Percentiles rank a stretch among this genome's conserved stretches.
Conservation (phyloP, 2,888 invertebrate genomes). For the Callinectes sapidus region DNA sequence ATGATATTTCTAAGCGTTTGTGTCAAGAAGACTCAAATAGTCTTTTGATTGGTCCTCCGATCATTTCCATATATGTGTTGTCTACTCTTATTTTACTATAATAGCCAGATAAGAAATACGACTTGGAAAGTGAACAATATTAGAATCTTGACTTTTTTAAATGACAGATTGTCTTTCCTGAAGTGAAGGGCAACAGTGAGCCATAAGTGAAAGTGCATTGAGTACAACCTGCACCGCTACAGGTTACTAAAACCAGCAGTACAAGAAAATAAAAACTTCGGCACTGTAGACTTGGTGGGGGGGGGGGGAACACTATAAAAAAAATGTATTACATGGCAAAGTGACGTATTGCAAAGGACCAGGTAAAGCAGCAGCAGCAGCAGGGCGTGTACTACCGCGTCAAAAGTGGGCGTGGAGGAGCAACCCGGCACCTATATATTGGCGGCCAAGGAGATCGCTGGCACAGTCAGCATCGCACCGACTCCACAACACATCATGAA, state of each 20-base stretch:
- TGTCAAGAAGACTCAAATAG: no score
- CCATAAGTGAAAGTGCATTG: background rate
- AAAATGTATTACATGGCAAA: background rate
- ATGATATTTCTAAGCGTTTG: no score
- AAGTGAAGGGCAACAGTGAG: background rate
- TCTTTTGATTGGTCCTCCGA: no score
- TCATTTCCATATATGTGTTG: no score
- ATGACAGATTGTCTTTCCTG: background rate
- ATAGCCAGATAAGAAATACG: no score
- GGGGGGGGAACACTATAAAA: background rate
- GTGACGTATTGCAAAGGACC: background rate
- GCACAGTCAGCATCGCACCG: background rate
- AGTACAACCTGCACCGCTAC: background rate
- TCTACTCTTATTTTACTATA: no score
- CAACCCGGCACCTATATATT: background rate
- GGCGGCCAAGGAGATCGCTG: background rate
- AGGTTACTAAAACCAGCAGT: background rate
- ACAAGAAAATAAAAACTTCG: background rate
- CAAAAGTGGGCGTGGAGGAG: background rate
- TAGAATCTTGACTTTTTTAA: background rate
- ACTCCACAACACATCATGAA: conserved; percentile 4
- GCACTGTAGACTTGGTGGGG: no score
- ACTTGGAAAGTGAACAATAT: background rate
- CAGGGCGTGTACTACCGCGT: background rate
- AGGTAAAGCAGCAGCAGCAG: background rate